phyloP scores from a whole-genome alignment of 2,888 invertebrate genomes.

The Julus scanicus region DNA sequence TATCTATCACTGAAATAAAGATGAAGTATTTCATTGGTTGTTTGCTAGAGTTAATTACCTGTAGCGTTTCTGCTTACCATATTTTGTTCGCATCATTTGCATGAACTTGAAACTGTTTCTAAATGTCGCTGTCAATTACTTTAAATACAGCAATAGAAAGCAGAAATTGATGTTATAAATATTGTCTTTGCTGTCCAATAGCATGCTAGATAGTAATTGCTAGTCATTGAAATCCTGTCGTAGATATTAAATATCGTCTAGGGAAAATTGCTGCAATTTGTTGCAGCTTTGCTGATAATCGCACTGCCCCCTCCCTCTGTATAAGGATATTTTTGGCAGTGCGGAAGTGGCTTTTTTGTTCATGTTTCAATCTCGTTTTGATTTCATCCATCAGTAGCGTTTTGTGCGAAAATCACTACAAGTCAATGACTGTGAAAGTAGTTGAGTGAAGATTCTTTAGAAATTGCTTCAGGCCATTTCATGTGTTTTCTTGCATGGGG shows the following conservation, averaged over 20 bases:
- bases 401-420: conserved; percentile 12
- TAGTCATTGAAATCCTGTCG: not conserved
- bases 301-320: not conserved
- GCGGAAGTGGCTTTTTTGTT: conserved; percentile 3
- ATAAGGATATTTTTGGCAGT: not conserved
- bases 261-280: not conserved
- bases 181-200: too few species aligned
- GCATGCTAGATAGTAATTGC: too few species aligned
- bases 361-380: not conserved
- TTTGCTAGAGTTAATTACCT: too few species aligned
- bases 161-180: too few species aligned
- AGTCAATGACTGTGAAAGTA: conserved; percentile 30
- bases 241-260: not conserved
- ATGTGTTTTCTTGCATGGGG: not conserved
- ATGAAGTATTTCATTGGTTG: too few species aligned
- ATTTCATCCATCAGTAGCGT: conserved; percentile 28
- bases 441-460: conserved; percentile 1
- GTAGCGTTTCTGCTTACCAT: too few species aligned
- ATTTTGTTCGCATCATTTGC: too few species aligned
- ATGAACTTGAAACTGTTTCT: too few species aligned
- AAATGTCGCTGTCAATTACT: too few species aligned
- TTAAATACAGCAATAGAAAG: too few species aligned
- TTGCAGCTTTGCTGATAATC: not conserved
- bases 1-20: too few species aligned
- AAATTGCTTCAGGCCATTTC: not conserved